These are phyloP conservation scores for Tipula helvola DNA, from an alignment of 2,888 invertebrate genomes.

Conservation along the genomic window DNA sequence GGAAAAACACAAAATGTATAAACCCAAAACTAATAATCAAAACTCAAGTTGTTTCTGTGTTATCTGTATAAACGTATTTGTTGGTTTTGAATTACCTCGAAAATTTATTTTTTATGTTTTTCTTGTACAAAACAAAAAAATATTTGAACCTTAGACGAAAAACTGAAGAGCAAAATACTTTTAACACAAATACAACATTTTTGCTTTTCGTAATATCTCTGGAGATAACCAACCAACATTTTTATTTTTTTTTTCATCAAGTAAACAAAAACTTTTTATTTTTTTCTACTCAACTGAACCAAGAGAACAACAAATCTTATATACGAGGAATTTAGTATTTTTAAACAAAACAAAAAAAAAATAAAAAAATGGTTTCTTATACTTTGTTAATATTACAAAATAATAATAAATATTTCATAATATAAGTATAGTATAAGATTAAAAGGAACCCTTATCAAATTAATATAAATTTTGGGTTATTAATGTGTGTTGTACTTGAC, in stretches of 20 bases:
- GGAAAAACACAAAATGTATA: not conserved
- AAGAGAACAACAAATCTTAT: not conserved
- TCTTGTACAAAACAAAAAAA: not conserved
- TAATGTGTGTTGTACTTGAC: not conserved
- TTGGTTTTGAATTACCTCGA: not conserved
- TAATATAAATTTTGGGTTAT: not conserved
- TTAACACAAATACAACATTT: not conserved
- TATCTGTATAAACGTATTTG: not conserved
- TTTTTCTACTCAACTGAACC: not conserved
- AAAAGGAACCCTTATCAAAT: not conserved
- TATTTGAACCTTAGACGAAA: not conserved
- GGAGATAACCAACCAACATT: not conserved
- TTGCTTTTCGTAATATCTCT: not conserved
- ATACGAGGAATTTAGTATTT: not conserved
- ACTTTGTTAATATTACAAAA: too few relatives aligned
- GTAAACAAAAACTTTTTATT: not conserved
- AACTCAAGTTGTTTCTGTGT: not conserved
- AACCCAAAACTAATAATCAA: not conserved
- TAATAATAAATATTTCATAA: not conserved
- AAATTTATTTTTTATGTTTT: not conserved
- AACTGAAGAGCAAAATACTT: not conserved
- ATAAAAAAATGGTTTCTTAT: not conserved
- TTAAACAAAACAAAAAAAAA: not conserved
- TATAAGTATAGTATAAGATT: not conserved
- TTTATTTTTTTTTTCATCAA: not conserved